Evolutionary conservation across 1,140 invertebrate genomes (phyloP), one percentile per base, ranked within the genome.

Genomic region (Drosophila kohkoa): DNA sequence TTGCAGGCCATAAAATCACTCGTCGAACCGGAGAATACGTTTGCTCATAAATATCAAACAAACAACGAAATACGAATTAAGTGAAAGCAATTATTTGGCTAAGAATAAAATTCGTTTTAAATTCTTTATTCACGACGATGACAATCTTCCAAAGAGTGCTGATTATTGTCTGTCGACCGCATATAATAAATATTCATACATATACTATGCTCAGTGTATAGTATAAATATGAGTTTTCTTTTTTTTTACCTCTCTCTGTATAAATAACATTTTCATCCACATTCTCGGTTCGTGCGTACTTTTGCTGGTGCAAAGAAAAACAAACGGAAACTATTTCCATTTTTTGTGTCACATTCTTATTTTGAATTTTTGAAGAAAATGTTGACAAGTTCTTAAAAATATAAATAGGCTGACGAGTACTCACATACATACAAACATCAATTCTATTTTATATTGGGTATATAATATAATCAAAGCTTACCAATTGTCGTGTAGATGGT

Each of bases 401-500:
- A 62, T 16, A 67, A 63, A 68, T 73, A 70, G 59, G 41, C 15
- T 35, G 10, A 55, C 16, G 13, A 28, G 20, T 74, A 60, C 20
- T 46, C 11, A n/a, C 11, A 63, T 25, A 28, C 13, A 46, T 5
- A 16, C 45, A 46, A 11, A 11, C 11, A n/a, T n/a, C 5, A 3
- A 41, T 41, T 41, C 3, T 10, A 4, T 3, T n/a, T 43, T 43
- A 43, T 43, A 43, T 43, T 38, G 2, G 41, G 5, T 43, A 43
- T 43, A 5, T n/a, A 1, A 7, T 4, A 43, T 6, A 20, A 55
- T 16, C 57, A n/a, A 28, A 66, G 93, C 94, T 94, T 83, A 98
- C 98, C 98, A 82, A 99, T 99, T 2, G 98, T 99, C 1, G 98
- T 99, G 85, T 97, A 98, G 78, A 99, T 96, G 5, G 98, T 99